Evolutionary conservation across 2,888 invertebrate species (phyloP).

Genomic region (Elysia crispata): DNA sequence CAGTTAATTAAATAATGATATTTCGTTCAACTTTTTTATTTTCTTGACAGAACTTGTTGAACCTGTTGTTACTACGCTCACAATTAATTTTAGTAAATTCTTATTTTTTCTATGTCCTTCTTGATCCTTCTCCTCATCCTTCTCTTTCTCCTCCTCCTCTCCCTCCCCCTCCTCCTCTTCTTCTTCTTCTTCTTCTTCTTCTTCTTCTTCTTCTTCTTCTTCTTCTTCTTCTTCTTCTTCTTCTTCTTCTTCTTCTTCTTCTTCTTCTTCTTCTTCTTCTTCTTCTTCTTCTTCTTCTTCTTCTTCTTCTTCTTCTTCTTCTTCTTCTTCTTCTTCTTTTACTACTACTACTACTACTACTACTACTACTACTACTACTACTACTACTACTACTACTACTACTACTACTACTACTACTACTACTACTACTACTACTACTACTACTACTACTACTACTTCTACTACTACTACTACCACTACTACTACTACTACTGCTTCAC

Average conservation of each 20-base stretch:
- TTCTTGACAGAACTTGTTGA: no score
- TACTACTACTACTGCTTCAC: slow-evolving; percentile 35
- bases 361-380: slow-evolving; percentile 5
- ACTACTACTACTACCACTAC: slow-evolving; percentile 28
- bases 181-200: slow-evolving; percentile 28
- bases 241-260: slow-evolving; percentile 16
- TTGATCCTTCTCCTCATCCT: no score
- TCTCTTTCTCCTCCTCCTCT: background rate
- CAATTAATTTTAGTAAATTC: no score
- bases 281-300: slow-evolving; percentile 30
- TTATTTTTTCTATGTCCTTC: background rate
- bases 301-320: background rate
- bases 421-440: slow-evolving; percentile 15
- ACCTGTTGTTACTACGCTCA: no score
- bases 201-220: slow-evolving; percentile 23
- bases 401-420: slow-evolving; percentile 15
- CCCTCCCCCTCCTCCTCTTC: slow-evolving; percentile 15
- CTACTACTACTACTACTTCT: background rate
- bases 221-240: slow-evolving; percentile 29
- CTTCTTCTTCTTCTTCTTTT: slow-evolving; percentile 5
- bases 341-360: background rate
- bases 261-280: slow-evolving; percentile 22
- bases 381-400: slow-evolving; percentile 11
- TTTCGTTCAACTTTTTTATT: no score
- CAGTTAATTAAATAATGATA: no score